phyloP scores from a whole-genome alignment of 2,888 invertebrate species.

The Tetheella fluctuosa region DNA sequence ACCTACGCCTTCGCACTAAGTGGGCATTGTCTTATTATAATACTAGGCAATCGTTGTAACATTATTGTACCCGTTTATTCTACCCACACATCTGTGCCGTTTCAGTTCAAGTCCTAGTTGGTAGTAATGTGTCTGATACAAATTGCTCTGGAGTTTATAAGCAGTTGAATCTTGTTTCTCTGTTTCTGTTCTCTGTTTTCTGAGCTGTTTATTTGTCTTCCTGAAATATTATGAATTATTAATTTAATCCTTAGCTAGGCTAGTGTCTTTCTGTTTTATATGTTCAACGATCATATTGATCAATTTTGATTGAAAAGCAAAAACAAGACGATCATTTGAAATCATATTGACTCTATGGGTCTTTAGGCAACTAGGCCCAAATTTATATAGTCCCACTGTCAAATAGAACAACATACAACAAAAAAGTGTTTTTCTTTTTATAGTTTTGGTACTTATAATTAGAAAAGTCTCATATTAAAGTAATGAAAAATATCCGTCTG shows the following conservation, averaged over 20 bases:
- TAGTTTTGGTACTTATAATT: too few species aligned
- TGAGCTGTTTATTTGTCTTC: neutral
- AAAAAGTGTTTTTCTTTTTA: too few species aligned
- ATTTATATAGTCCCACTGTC: too few species aligned
- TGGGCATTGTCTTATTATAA: neutral
- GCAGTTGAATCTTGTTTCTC: neutral
- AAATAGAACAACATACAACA: too few species aligned
- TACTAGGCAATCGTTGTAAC: too few species aligned
- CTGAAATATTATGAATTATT: neutral
- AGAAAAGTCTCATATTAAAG: too few species aligned
- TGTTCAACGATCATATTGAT: neutral
- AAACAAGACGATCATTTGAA: neutral
- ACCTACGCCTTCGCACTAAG: neutral
- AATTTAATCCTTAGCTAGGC: too few species aligned
- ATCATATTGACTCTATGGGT: neutral
- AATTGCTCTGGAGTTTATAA: neutral
- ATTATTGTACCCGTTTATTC: neutral
- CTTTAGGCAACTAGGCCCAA: too few species aligned
- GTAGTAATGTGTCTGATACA: conserved; percentile 4
- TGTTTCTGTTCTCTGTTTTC: too few species aligned
- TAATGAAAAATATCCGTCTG: too few species aligned
- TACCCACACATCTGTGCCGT: neutral
- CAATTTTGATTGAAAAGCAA: too few species aligned
- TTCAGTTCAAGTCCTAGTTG: neutral
- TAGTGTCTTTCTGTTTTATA: neutral